Conservation (phyloP, 2,797 vertebrate genomes). For the Cuculus canorus region DNA sequence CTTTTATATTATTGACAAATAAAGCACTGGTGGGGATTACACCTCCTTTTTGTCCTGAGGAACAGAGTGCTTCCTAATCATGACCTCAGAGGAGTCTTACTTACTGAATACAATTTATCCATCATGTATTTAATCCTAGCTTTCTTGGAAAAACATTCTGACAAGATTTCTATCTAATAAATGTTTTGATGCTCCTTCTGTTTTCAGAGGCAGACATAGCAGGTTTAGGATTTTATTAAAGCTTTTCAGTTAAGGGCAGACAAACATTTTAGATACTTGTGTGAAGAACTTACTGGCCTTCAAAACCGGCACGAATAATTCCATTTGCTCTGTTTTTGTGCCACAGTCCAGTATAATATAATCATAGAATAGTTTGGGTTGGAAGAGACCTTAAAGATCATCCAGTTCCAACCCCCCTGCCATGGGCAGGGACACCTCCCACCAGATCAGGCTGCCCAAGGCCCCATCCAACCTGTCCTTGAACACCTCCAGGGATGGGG, state of each 20-base stretch:
- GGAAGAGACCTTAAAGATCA: too few relatives aligned
- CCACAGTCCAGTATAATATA: background rate
- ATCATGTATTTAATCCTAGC: background rate
- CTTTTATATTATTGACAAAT: background rate
- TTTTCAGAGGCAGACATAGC: background rate
- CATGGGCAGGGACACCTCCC: too few relatives aligned
- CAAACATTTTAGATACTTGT: background rate
- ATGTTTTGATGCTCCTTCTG: background rate
- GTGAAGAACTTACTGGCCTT: conserved; percentile 1
- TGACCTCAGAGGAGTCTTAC: background rate
- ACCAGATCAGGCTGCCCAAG: too few relatives aligned
- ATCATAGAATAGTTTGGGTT: too few relatives aligned
- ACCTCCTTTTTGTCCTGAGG: background rate
- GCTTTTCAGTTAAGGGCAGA: background rate
- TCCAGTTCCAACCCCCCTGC: too few relatives aligned
- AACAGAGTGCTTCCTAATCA: background rate
- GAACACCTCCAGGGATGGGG: too few relatives aligned
- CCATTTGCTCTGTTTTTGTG: background rate
- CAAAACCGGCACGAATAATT: conserved; percentile 8
- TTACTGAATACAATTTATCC: background rate
- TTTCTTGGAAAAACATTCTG: background rate
- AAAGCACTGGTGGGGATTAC: background rate
- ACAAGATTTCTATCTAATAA: background rate
- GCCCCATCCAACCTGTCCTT: too few relatives aligned
- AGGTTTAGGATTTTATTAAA: background rate